Base-by-base conservation (phyloP, 2,113 vertebrate genomes). In the Dasyprocta punctata region DNA sequence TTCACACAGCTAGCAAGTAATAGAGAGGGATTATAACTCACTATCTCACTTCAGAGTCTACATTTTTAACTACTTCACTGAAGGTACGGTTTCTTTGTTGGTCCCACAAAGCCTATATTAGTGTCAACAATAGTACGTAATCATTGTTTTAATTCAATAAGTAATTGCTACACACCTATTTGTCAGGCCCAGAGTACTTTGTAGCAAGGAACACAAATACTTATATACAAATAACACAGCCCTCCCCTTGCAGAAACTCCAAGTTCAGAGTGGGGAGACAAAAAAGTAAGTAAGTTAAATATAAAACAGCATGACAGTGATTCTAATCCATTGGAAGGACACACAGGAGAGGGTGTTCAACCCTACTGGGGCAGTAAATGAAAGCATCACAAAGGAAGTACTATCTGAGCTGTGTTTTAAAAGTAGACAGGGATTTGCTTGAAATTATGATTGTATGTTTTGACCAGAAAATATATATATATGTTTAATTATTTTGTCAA, bases 201-300 rank as follows among this genome's bases (percentile, higher is more conserved):
- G 36, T 44, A 81, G 36, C 60, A 36, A 20, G 17, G 20, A 85
- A 83, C 38, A 90, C 20, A 96, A 56, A 93, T 61, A 89, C 61
- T 61, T 20, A 30, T 86, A 49, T 33, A 83, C 89, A 90, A 95
- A 84, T 95, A 47, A 52, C 67, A 90, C 69, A 61, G n/a, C 12
- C 12, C 30, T 73, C 30, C 6, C 54, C 26, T 58, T 93, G 26
- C 90, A 78, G 54, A 33, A 86, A 13, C 20, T 77, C 33, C 5
- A 61, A 63, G 44, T 92, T 4, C 30, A 78, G 33, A 93, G 58
- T 41, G 7, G 30, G 63, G 60, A 71, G 33, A 92, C 5, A 60
- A 89, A 87, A 86, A 54, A 47, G 14, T 81, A 92, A 81, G 49
- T 63, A 65, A 65, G n/a, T 80, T 65, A 90, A 96, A 63, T 60